Evolutionary conservation across 2,888 invertebrate species (phyloP), one percentile per base, ranked within the genome.

Genomic region (Philonicus albiceps): DNA sequence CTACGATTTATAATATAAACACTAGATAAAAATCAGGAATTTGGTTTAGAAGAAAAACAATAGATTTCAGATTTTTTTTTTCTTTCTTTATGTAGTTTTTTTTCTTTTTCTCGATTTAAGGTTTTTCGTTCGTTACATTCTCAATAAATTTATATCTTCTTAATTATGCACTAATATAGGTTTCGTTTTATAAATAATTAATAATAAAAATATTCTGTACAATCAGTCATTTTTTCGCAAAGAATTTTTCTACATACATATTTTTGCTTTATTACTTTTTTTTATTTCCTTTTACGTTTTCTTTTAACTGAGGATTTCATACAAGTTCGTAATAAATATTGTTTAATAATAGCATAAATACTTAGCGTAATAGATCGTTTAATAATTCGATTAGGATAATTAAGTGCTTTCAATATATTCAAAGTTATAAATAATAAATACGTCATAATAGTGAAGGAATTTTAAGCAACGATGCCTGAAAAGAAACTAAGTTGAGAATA

Each of bases 121-220:
- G 64, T n/a, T 64, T 55, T 64, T 64, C 64, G 22, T 64, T 64
- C 64, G 22, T 22, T 64, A 64, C 64, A 64, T 64, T 64, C 27
- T 64, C 64, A 64, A 64, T 64, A 19, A 64, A 34, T 83, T 27
- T 83, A 64, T 83, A 49, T 83, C 11, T 73, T 73, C 84, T 84
- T 73, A 84, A 73, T 73, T 73, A 84, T 84, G 72, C 27, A 73
- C 84, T 84, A 84, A 73, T 84, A 73, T 84, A 84, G 73, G 64
- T 78, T 78, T 87, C 78, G 55, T 74, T 86, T 86, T 76, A 85
- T 87, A 87, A 86, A 87, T 87, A 86, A 80, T 86, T 85, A 87
- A 86, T 86, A 86, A 87, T 85, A 86, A 87, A 87, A 87, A 86
- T 87, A 87, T 87, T 86, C 86, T 87, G 81, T 87, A 87, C 87